phyloP scores from a whole-genome alignment of 2,888 invertebrate species.

The Carcina quercana region DNA sequence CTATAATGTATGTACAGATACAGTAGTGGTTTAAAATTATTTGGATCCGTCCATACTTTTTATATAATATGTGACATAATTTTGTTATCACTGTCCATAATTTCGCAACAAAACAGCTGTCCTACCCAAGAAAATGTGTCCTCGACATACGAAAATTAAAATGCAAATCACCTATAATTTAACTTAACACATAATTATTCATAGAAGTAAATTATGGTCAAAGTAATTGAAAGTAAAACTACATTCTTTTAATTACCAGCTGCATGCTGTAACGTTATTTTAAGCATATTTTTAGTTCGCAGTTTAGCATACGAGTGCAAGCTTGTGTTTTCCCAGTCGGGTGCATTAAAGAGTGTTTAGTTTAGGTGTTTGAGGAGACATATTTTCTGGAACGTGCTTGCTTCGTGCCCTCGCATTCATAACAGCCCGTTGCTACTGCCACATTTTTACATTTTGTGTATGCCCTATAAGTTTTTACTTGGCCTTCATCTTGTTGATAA shows the following conservation, averaged over 20 bases:
- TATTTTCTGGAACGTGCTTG: conserved; percentile 40
- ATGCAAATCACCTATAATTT: conserved; percentile 9
- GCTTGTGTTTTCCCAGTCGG: conserved; percentile 43
- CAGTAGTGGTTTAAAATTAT: too few species aligned
- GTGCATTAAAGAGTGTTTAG: conserved; percentile 47
- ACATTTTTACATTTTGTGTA: too few species aligned
- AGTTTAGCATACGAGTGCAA: conserved; percentile 40
- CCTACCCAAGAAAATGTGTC: conserved; percentile 1
- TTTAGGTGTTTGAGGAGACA: conserved; percentile 55
- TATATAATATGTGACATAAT: too few species aligned
- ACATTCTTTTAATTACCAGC: conserved; percentile 4
- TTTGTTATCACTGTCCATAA: background rate
- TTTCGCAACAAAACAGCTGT: background rate
- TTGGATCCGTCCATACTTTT: too few species aligned
- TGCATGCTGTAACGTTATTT: background rate
- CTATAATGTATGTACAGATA: too few species aligned
- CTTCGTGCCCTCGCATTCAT: conserved; percentile 68
- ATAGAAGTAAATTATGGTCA: conserved; percentile 6
- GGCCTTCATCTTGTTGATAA: too few species aligned
- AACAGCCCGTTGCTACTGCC: conserved; percentile 56
- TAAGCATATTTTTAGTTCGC: conserved; percentile 11
- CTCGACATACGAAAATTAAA: conserved; percentile 4
- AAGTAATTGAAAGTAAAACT: conserved; percentile 33
- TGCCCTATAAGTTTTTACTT: too few species aligned
- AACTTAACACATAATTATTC: conserved; percentile 10